These are phyloP conservation scores for Tetraodon nigroviridis DNA, from an alignment of 2,113 vertebrate genomes.

Conservation along the genomic window DNA sequence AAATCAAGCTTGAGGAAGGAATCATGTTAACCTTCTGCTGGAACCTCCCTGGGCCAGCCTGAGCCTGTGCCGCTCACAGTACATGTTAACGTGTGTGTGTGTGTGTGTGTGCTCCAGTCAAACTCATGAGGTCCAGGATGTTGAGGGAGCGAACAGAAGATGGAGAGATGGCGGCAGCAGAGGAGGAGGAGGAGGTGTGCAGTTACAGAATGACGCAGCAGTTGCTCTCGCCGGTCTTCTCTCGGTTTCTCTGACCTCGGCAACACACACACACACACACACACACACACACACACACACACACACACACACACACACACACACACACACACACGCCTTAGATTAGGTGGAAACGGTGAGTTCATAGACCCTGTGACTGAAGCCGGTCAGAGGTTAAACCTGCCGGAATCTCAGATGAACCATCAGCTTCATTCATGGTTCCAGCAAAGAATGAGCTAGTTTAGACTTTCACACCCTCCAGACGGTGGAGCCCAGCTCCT, in stretches of 20 bases:
- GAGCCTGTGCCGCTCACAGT: conserved; percentile 12
- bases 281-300: too few species aligned
- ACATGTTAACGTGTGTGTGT: conserved; percentile 1
- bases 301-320: too few species aligned
- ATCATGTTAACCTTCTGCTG: conserved; percentile 54
- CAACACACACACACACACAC: conserved; percentile 31
- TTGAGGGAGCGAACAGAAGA: conserved; percentile 32
- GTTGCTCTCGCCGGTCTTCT: conserved; percentile 98
- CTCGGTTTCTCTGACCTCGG: conserved; percentile 95
- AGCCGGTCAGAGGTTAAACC: too few species aligned
- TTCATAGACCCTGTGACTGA: too few species aligned
- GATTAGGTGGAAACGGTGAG: too few species aligned
- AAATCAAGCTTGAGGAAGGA: conserved; percentile 58
- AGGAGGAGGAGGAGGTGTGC: conserved; percentile 60
- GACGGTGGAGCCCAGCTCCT: too few species aligned
- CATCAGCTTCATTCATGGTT: too few species aligned
- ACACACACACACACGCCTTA: too few species aligned
- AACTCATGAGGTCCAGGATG: conserved; percentile 49
- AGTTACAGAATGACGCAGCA: conserved; percentile 98
- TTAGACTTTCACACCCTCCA: conserved; percentile 18
- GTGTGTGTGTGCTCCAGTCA: conserved; percentile 60
- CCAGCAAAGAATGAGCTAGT: too few species aligned
- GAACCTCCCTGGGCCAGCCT: conserved; percentile 32
- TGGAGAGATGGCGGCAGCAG: conserved; percentile 8
- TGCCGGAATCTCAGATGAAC: too few species aligned